Percentiles rank a stretch among this genome's conserved stretches.
These are phyloP conservation scores for Ellobium chinense DNA, from an alignment of 2,888 invertebrate genomes.

Conservation along the genomic window DNA sequence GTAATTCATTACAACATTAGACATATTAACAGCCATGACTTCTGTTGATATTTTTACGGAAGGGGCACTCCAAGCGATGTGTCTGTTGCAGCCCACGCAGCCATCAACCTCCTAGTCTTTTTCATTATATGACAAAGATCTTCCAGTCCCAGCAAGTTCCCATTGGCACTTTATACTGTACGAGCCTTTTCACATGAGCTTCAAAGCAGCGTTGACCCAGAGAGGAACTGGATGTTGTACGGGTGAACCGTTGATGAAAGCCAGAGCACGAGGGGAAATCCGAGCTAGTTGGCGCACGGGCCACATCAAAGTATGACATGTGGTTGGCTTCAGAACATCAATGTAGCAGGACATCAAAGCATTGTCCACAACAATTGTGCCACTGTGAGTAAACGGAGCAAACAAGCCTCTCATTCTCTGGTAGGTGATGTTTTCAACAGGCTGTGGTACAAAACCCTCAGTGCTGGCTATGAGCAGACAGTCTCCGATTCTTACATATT, in stretches of 20 bases:
- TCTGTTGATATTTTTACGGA: too few relatives aligned
- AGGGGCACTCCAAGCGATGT: too few relatives aligned
- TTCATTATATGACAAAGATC: too few relatives aligned
- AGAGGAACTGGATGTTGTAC: neutral
- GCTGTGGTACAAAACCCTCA: neutral
- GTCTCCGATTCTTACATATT: conserved; percentile 6
- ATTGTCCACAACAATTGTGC: conserved; percentile 7
- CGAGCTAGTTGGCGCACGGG: conserved; percentile 11
- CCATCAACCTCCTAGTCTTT: too few relatives aligned
- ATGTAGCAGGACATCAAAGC: conserved; percentile 29
- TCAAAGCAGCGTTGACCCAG: conserved; percentile 5
- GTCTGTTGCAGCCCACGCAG: too few relatives aligned
- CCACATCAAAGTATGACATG: conserved; percentile 5
- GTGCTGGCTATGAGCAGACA: neutral
- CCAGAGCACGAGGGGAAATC: neutral
- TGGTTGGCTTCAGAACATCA: neutral
- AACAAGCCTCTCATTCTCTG: conserved; percentile 17
- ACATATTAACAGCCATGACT: too few relatives aligned
- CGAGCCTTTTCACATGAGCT: neutral
- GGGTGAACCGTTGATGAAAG: neutral
- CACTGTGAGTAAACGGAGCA: conserved; percentile 21
- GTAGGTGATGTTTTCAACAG: neutral
- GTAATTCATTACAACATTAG: too few relatives aligned
- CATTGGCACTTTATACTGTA: too few relatives aligned
- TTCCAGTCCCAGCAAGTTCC: too few relatives aligned